Percentiles rank a stretch among this genome's conserved stretches.
Evolutionary conservation across 2,888 invertebrate species (phyloP).

Genomic region (Tolmerus cingulatus): DNA sequence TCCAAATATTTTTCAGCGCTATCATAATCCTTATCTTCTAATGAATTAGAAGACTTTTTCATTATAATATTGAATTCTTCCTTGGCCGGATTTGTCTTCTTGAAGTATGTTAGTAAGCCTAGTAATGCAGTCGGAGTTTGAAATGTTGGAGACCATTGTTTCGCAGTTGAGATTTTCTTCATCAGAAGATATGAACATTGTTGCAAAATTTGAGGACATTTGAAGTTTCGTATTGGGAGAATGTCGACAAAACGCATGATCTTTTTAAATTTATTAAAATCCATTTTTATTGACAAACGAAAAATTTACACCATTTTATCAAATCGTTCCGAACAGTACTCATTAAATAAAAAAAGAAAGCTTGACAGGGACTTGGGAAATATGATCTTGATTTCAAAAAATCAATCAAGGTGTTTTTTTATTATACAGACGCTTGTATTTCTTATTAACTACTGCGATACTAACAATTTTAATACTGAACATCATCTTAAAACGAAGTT

Average conservation of each 20-base stretch:
- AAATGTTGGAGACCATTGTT: background rate
- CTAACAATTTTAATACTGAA: too few species aligned
- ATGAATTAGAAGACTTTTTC: background rate
- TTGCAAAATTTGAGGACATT: background rate
- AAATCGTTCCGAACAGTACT: background rate
- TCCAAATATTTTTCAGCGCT: background rate
- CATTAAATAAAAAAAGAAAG: background rate
- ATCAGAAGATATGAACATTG: background rate
- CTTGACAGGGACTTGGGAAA: background rate
- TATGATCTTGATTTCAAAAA: background rate
- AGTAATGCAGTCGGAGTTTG: background rate
- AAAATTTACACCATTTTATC: background rate
- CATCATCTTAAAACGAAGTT: too few species aligned
- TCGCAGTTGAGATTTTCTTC: background rate
- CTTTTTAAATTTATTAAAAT: background rate
- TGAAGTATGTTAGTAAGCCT: constrained; percentile 67
- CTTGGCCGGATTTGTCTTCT: background rate
- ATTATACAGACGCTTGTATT: too few species aligned
- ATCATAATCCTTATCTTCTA: background rate
- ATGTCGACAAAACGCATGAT: background rate
- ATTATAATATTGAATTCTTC: background rate
- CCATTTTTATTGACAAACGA: background rate
- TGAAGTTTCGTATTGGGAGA: background rate
- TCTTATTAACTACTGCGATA: too few species aligned
- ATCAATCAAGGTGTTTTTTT: background rate